A percentile compares a stretch with the other conserved stretches of the same genome.
Conservation (phyloP, 2,888 invertebrate species). For the Caenorhabditis angaria region DNA sequence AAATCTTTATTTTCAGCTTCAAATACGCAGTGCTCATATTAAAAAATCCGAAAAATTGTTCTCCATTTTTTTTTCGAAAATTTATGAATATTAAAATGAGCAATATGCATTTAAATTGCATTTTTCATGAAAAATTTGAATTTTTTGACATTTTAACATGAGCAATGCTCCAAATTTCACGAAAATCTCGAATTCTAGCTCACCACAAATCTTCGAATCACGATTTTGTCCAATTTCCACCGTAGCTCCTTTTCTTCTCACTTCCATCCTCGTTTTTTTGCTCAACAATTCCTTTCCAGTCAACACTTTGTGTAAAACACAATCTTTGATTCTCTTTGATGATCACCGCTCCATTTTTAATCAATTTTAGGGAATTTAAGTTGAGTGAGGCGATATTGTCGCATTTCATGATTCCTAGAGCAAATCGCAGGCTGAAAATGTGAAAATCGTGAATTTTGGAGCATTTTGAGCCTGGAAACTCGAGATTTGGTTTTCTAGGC, state of each 20-base stretch:
- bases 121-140: no score
- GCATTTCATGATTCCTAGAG: slow-evolving; percentile 39
- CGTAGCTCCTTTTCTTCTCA: slow-evolving; percentile 9
- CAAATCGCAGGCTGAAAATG: slow-evolving; percentile 38
- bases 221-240: slow-evolving; percentile 23
- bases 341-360: slow-evolving; percentile 77
- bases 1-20: no score
- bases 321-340: slow-evolving; percentile 78
- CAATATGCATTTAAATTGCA: no score
- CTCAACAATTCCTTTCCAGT: slow-evolving; percentile 49
- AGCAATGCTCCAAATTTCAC: no score
- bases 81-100: background rate
- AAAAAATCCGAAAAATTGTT: background rate
- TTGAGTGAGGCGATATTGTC: slow-evolving; percentile 37
- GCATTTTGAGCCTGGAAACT: no score
- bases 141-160: background rate
- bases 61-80: background rate
- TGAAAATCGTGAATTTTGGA: background rate
- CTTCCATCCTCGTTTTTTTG: slow-evolving; percentile 13
- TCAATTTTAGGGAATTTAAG: slow-evolving; percentile 73
- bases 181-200: slow-evolving; percentile 7
- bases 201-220: slow-evolving; percentile 25
- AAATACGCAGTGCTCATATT: no score
- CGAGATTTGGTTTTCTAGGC: no score
- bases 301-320: slow-evolving; percentile 40